phyloP scores from a whole-genome alignment of 2,113 vertebrate species.

The Passer montanus region DNA sequence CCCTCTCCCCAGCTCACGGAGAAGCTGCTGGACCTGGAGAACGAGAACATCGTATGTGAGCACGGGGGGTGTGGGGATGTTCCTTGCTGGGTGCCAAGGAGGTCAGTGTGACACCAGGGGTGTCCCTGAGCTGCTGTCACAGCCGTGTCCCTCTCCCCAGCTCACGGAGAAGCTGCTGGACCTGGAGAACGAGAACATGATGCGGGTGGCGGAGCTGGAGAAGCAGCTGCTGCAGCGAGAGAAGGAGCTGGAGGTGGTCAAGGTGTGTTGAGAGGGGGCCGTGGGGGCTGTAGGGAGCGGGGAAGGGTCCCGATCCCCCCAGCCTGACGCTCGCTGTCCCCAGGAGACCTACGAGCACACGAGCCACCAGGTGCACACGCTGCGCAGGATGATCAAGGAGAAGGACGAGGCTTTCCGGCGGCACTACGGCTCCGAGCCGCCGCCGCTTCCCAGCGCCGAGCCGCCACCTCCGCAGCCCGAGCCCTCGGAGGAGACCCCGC shows the following conservation, averaged over 20 bases:
- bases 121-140: background rate
- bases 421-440: slow-evolving; percentile 79
- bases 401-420: slow-evolving; percentile 92
- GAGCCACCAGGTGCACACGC: slow-evolving; percentile 90
- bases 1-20: slow-evolving; percentile 81
- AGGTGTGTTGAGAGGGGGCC: slow-evolving; percentile 68
- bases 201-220: slow-evolving; percentile 94
- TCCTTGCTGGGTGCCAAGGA: background rate
- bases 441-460: slow-evolving; percentile 75
- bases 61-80: no score
- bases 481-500: background rate
- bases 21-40: slow-evolving; percentile 95
- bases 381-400: slow-evolving; percentile 91
- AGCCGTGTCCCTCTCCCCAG: slow-evolving; percentile 40
- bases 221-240: slow-evolving; percentile 91
- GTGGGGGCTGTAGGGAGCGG: fast-evolving
- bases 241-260: slow-evolving; percentile 86
- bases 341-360: slow-evolving; percentile 91
- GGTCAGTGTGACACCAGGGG: fast-evolving
- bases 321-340: background rate
- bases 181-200: slow-evolving; percentile 96
- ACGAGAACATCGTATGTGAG: slow-evolving; percentile 97
- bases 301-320: background rate
- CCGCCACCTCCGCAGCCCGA: slow-evolving; percentile 30
- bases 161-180: slow-evolving; percentile 95